phyloP scores from a whole-genome alignment of 1,140 invertebrate genomes.

The Vanessa atalanta region DNA sequence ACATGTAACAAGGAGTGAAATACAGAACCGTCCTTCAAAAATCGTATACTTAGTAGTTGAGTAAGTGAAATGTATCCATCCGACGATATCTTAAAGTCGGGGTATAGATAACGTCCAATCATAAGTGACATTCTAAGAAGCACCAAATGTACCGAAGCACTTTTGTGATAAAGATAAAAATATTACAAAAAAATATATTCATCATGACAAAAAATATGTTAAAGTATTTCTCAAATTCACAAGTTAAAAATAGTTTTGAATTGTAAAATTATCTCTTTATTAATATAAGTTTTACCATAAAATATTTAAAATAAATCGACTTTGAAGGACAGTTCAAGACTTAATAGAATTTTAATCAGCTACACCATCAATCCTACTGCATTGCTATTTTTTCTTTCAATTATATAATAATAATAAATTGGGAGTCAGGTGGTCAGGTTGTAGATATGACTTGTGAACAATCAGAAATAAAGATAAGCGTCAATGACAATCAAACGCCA shows the following conservation, averaged over 20 bases:
- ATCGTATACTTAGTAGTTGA: neutral
- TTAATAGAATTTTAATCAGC: neutral
- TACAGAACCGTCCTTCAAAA: conserved; percentile 27
- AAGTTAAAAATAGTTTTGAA: neutral
- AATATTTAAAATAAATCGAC: neutral
- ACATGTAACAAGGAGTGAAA: conserved; percentile 1
- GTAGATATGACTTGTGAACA: neutral
- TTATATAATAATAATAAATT: neutral
- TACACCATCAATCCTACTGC: neutral
- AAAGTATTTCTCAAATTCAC: neutral
- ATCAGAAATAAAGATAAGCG: conserved; percentile 3
- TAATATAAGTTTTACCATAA: neutral
- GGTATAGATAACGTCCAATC: conserved; percentile 6
- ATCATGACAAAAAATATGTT: neutral
- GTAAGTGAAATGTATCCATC: neutral
- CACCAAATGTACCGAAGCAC: conserved; percentile 5
- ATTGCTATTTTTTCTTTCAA: neutral
- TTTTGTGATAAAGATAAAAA: neutral
- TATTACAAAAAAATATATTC: neutral
- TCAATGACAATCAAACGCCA: conserved; percentile 42
- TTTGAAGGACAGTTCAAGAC: conserved; percentile 21
- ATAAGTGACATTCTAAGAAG: conserved; percentile 22
- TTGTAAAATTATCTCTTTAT: neutral
- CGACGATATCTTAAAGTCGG: conserved; percentile 5
- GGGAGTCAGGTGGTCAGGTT: neutral